These are phyloP conservation scores for Hemiscyllium ocellatum DNA, from an alignment of 2,113 vertebrate species.

Conservation along the genomic window DNA sequence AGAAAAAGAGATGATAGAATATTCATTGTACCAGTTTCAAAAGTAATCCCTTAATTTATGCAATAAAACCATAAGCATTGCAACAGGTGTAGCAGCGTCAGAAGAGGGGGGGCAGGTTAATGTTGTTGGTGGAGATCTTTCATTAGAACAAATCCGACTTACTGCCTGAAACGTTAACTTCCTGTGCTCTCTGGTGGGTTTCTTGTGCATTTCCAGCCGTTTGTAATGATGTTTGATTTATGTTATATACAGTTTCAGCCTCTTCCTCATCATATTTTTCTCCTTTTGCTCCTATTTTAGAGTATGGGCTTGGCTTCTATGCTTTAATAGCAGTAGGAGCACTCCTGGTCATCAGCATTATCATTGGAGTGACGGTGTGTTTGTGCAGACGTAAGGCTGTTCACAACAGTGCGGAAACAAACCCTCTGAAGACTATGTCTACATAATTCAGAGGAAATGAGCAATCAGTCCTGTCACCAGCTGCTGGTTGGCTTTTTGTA, in stretches of 20 bases:
- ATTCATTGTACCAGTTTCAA: too few species aligned
- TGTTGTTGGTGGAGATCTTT: neutral
- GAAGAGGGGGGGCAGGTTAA: neutral
- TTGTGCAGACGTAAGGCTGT: slow-evolving; percentile 56
- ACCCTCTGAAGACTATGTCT: neutral
- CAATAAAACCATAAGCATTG: too few species aligned
- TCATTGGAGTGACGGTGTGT: slow-evolving; percentile 52
- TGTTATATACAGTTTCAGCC: neutral
- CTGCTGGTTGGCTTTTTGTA: neutral
- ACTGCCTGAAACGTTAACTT: neutral
- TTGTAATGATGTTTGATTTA: neutral
- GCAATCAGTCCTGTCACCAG: neutral
- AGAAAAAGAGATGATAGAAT: too few species aligned
- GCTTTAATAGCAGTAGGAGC: slow-evolving; percentile 51
- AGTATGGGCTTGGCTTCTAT: slow-evolving; percentile 59
- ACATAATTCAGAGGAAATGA: neutral
- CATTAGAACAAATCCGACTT: neutral
- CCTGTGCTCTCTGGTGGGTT: neutral
- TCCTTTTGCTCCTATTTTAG: slow-evolving; percentile 43
- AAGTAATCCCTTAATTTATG: too few species aligned
- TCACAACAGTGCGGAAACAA: neutral
- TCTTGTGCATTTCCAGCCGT: neutral
- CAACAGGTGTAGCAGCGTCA: neutral
- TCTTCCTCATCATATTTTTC: neutral
- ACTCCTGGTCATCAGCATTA: slow-evolving; percentile 50